Conservation (phyloP, 2,797 vertebrate species). For the Pachyuromys duprasi region DNA sequence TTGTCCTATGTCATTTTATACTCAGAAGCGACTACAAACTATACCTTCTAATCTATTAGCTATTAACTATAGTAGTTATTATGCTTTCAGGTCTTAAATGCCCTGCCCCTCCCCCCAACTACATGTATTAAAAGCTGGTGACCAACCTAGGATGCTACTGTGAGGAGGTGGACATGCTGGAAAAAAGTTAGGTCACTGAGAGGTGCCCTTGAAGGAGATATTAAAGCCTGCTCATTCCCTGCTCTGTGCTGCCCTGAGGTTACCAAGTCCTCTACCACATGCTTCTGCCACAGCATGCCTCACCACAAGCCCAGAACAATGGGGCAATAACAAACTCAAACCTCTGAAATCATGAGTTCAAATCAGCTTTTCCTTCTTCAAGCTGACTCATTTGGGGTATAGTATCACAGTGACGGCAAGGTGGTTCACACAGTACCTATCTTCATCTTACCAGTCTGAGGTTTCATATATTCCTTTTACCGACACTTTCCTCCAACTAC, state of each 20-base stretch:
- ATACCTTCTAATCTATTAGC: background rate
- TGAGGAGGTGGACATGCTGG: background rate
- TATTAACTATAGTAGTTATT: background rate
- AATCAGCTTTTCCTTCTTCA: background rate
- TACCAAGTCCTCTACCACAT: background rate
- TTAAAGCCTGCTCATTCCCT: background rate
- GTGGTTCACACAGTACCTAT: background rate
- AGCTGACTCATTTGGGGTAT: background rate
- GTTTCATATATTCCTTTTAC: background rate
- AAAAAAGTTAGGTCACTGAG: background rate
- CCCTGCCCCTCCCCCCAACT: background rate
- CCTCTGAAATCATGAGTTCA: background rate
- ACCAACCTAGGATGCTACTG: background rate
- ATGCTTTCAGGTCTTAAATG: background rate
- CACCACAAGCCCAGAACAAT: background rate
- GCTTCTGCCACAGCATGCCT: background rate
- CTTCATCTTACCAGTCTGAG: conserved; percentile 20
- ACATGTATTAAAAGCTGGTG: background rate
- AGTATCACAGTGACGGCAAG: background rate
- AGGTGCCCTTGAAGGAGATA: background rate
- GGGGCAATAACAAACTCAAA: background rate
- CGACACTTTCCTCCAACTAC: background rate
- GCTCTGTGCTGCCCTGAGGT: background rate
- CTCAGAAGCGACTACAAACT: background rate
- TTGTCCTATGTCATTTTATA: background rate